Percentiles rank a stretch among this genome's conserved stretches.
These are phyloP conservation scores for Tragopan temminckii DNA, from an alignment of 2,797 vertebrate genomes.

Conservation along the genomic window DNA sequence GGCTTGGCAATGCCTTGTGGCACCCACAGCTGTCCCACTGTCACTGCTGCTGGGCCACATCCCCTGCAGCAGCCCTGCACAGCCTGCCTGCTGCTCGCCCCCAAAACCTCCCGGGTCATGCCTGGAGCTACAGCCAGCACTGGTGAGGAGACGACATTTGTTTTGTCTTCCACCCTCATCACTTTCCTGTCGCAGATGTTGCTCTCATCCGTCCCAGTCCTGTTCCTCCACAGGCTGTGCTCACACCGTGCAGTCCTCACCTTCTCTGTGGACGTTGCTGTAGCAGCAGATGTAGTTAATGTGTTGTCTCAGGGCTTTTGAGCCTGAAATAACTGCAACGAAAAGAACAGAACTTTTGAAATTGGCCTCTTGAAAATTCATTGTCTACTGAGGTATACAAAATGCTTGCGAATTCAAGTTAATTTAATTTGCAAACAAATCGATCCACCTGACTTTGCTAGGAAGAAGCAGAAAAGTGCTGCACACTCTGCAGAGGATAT, in stretches of 20 bases:
- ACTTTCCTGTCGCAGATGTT: background rate
- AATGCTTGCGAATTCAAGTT: background rate
- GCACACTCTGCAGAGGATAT: background rate
- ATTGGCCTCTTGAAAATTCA: background rate
- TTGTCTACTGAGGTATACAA: background rate
- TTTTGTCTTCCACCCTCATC: background rate
- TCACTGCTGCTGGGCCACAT: background rate
- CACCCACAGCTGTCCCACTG: background rate
- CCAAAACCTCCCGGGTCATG: background rate
- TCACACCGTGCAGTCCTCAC: background rate
- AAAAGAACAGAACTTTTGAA: background rate
- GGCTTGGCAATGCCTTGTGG: fast-evolving
- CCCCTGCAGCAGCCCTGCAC: fast-evolving
- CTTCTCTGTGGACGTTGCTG: background rate
- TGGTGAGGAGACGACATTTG: background rate
- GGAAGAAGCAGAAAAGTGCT: background rate
- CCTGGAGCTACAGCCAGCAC: background rate
- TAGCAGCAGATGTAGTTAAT: background rate
- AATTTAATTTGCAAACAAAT: background rate
- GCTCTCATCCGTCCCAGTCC: background rate
- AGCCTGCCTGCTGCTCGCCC: background rate
- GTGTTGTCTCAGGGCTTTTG: background rate
- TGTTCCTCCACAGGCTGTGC: background rate
- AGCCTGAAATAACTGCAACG: background rate
- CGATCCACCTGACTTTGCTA: background rate